Evolutionary conservation across 2,113 vertebrate genomes (phyloP).

Genomic region (Lepidothrix coronata): DNA sequence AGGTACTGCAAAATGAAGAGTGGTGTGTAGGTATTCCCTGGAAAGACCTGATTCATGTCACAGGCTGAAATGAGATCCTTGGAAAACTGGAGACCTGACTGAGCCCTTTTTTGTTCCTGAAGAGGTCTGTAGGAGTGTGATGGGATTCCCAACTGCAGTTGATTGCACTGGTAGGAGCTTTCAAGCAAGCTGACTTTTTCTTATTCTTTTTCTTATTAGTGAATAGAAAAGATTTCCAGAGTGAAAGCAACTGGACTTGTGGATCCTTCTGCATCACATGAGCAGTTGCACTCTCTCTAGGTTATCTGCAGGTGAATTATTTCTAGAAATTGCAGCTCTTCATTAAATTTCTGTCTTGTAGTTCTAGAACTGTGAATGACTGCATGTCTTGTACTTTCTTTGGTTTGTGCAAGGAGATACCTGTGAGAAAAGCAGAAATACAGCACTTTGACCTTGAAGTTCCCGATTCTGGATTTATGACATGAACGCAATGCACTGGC

Average conservation of each 20-base stretch:
- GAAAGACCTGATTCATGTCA: background rate
- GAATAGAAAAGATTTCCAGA: background rate
- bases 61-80: background rate
- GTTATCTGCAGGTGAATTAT: background rate
- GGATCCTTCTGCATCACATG: background rate
- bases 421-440: background rate
- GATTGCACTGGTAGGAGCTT: background rate
- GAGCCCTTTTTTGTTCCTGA: background rate
- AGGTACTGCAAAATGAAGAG: background rate
- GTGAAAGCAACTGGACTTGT: background rate
- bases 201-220: background rate
- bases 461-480: background rate
- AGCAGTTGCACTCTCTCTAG: background rate
- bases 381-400: background rate
- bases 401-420: background rate
- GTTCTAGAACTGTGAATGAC: background rate
- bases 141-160: background rate
- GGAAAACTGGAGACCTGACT: background rate
- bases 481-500: background rate
- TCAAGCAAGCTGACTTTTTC: background rate
- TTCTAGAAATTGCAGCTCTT: background rate
- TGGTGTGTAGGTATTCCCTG: background rate
- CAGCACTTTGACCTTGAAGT: background rate
- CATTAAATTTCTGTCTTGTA: background rate
- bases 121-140: background rate